Percentiles rank a stretch among this genome's conserved stretches.
Conservation (phyloP, 2,797 vertebrate genomes). For the Poecile montanus region DNA sequence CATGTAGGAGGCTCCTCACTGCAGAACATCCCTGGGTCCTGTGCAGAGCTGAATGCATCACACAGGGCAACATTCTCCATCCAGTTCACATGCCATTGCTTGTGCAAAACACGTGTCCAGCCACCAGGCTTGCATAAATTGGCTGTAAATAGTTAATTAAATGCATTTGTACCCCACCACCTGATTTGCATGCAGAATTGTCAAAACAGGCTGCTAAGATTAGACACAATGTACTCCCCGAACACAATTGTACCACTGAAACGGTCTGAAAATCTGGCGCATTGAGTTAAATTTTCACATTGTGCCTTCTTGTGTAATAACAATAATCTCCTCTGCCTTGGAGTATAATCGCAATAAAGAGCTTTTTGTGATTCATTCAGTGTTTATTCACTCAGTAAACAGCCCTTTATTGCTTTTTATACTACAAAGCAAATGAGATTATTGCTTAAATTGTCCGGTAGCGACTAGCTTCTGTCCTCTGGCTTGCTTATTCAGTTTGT, state of each 20-base stretch:
- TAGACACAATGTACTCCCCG: slow-evolving; percentile 64
- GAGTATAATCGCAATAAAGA: slow-evolving; percentile 72
- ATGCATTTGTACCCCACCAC: slow-evolving; percentile 68
- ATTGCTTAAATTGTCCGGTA: slow-evolving; percentile 74
- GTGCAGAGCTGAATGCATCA: background rate
- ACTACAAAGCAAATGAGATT: slow-evolving; percentile 79
- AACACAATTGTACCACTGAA: slow-evolving; percentile 64
- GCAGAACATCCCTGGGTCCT: background rate
- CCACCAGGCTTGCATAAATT: slow-evolving; percentile 60
- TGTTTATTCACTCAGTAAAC: slow-evolving; percentile 77
- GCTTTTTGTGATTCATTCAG: slow-evolving; percentile 76
- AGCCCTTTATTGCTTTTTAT: slow-evolving; percentile 74
- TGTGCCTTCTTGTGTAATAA: slow-evolving; percentile 66
- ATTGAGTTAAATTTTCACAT: slow-evolving; percentile 74
- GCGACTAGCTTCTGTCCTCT: slow-evolving; percentile 70
- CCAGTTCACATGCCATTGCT: slow-evolving; percentile 42
- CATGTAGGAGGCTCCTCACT: fast-evolving
- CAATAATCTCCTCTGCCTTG: slow-evolving; percentile 70
- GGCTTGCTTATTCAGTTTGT: slow-evolving; percentile 69
- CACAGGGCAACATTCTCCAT: background rate
- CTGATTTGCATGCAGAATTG: slow-evolving; percentile 70
- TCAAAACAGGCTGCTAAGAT: slow-evolving; percentile 66
- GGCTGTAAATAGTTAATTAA: slow-evolving; percentile 70
- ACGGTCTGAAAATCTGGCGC: slow-evolving; percentile 61
- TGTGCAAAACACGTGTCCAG: slow-evolving; percentile 63